Conservation (phyloP, 1,140 invertebrate genomes). For the Nasonia vitripennis region DNA sequence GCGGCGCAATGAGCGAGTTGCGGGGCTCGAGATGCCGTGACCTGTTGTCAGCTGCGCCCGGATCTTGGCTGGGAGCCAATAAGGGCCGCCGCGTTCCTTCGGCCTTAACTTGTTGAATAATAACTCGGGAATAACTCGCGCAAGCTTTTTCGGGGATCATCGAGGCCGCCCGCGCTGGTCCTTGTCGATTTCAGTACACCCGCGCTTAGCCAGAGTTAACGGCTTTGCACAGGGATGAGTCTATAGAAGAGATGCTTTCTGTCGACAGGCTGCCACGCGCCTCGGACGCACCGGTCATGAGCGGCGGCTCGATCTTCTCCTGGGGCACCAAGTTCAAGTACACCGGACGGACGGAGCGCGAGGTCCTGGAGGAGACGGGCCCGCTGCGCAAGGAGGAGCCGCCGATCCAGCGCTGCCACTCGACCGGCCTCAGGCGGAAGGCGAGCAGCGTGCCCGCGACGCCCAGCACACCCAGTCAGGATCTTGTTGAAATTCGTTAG, state of each 20-base stretch:
- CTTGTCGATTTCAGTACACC: too few species aligned
- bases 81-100: background rate
- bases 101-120: background rate
- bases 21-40: too few species aligned
- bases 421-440: slow-evolving; percentile 82
- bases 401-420: slow-evolving; percentile 76
- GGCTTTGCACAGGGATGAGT: too few species aligned
- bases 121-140: too few species aligned
- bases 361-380: slow-evolving; percentile 86
- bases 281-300: slow-evolving; percentile 90
- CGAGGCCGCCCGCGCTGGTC: background rate
- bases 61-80: background rate
- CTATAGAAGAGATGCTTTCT: too few species aligned
- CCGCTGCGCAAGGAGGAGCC: slow-evolving; percentile 78
- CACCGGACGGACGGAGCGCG: slow-evolving; percentile 90
- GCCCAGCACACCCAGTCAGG: slow-evolving; percentile 84
- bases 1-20: too few species aligned
- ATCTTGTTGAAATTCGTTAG: slow-evolving; percentile 74
- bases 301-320: slow-evolving; percentile 95
- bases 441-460: slow-evolving; percentile 89
- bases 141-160: background rate
- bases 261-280: slow-evolving; percentile 86
- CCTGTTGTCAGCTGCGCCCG: background rate
- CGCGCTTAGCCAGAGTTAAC: too few species aligned
- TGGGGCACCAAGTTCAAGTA: slow-evolving; percentile 96